Base-by-base conservation (phyloP, 1,140 invertebrate species). In the Caenorhabditis inopinata region DNA sequence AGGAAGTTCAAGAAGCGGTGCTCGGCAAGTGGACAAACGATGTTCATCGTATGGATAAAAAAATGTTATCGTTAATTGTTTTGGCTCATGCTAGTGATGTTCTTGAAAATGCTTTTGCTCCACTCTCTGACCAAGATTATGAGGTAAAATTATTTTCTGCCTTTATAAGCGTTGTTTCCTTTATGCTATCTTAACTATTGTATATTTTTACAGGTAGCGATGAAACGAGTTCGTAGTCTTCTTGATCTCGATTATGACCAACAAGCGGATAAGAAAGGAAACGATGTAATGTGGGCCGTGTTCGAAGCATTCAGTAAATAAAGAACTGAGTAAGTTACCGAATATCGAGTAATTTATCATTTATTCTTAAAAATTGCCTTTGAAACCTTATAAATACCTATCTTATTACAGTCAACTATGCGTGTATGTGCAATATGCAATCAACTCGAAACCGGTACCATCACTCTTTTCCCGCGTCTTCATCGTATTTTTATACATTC, bases 71-170 rank as follows among this genome's bases (percentile, higher is more conserved):
- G 23, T 91, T 99, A 62, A 93, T 99, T 85, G 94, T 97, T 89
- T 91, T 99, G 74, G 95, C 96, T 23, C 96, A 99, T 90, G 95
- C 96, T 16, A 96, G 96, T 58, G 97, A 99, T 90, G 97, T 99
- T 16, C 91, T 99, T 5, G 97, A 99, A 91, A 99, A 99, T 90
- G 97, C 97, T n/a, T 99, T 99, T 91, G 95, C 95, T 23, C 96
- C 96, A 1, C 91, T 99, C 1, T 97, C 76, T 45, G 88, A 88
- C 78, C 82, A 46, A 27, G 80, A 81, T 74, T 81, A 81, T 48
- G 80, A 89, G 77, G 87, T 86, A 76, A 53, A 74, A 68, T 11
- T n/a, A n/a, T n/a, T n/a, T n/a, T n/a, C n/a, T n/a, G n/a, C n/a
- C n/a, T n/a, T n/a, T n/a, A n/a, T n/a, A n/a, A n/a, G n/a, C n/a